Conservation (phyloP, 2,113 vertebrate genomes). For the Tachycineta bicolor region DNA sequence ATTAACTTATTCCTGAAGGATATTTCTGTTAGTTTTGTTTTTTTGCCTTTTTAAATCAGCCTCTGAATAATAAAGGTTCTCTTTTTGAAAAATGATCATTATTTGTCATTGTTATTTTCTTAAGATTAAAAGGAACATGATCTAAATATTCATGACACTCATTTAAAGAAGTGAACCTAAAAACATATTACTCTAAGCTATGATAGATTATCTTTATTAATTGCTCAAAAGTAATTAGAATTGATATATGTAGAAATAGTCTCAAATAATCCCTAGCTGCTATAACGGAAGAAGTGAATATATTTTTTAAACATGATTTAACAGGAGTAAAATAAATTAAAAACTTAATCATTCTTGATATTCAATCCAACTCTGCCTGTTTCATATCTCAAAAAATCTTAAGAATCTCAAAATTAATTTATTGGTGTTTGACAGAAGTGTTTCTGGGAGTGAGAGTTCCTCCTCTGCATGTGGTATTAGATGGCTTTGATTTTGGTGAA, state of each 20-base stretch:
- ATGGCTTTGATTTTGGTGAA: not conserved
- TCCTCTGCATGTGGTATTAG: not conserved
- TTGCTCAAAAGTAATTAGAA: slow-evolving; percentile 48
- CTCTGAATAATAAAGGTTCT: not conserved
- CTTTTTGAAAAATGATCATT: not conserved
- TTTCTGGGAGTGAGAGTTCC: not conserved
- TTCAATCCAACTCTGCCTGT: not conserved
- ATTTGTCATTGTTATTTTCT: not conserved
- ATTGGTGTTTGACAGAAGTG: not conserved
- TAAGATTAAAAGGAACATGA: not conserved
- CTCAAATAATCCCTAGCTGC: not conserved
- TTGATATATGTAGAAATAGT: not conserved
- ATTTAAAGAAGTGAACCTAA: slow-evolving; percentile 1
- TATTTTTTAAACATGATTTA: slow-evolving; percentile 13
- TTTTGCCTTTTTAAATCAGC: not conserved
- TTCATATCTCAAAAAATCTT: not conserved
- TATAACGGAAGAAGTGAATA: not conserved
- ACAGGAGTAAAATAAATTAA: slow-evolving; percentile 33
- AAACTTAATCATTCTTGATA: slow-evolving; percentile 16
- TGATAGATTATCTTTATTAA: slow-evolving; percentile 47
- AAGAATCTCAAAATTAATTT: slow-evolving; percentile 32
- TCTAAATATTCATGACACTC: slow-evolving; percentile 28
- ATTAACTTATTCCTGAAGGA: not conserved
- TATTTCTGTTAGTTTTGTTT: not conserved
- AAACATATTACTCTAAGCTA: not conserved